These are phyloP conservation scores for Anomalospiza imberbis DNA, from an alignment of 2,797 vertebrate genomes.

Conservation along the genomic window DNA sequence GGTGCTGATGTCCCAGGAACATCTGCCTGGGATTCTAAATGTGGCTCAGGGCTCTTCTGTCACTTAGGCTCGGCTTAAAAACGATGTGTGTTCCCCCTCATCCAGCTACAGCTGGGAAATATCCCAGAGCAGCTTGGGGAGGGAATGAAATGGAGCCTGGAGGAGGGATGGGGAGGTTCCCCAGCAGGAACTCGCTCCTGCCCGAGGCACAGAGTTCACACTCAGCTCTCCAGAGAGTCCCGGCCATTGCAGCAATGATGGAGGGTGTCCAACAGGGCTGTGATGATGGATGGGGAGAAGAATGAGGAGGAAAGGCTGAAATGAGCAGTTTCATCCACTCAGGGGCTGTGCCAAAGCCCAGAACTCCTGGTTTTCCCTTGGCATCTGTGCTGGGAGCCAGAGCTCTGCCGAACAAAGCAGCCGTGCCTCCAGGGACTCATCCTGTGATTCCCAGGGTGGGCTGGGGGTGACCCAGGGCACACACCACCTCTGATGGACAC, in stretches of 20 bases:
- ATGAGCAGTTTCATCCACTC: background rate
- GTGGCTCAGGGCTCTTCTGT: background rate
- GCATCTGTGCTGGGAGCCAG: accelerated
- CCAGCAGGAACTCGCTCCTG: background rate
- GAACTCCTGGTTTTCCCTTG: background rate
- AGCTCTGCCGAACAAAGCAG: background rate
- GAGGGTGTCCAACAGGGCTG: background rate
- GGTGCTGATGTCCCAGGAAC: background rate
- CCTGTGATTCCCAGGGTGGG: accelerated
- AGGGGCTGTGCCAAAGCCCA: background rate
- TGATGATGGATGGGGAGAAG: background rate
- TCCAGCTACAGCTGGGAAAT: background rate
- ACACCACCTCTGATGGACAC: accelerated
- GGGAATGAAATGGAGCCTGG: background rate
- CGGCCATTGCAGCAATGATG: background rate
- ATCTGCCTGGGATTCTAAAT: background rate
- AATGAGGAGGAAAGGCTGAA: background rate
- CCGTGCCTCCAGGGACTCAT: accelerated
- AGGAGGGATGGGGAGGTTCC: background rate
- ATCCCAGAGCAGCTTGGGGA: background rate
- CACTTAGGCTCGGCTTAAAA: background rate
- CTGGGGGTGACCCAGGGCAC: background rate
- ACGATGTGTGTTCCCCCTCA: background rate
- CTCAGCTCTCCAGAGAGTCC: background rate
- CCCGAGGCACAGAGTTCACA: background rate